Conservation (phyloP, 2,113 vertebrate species). For the Dasyprocta punctata region DNA sequence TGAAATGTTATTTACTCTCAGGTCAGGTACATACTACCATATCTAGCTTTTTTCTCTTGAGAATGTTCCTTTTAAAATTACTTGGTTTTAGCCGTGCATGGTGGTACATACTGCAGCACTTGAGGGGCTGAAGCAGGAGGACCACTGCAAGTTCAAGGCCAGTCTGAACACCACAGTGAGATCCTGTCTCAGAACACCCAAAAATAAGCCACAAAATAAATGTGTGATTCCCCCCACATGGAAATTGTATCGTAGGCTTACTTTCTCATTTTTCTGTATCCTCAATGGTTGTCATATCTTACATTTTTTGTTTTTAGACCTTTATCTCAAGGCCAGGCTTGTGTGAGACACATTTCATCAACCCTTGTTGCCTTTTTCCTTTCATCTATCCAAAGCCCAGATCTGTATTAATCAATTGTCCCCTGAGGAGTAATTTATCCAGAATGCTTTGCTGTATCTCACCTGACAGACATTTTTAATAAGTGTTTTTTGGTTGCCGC, state of each 20-base stretch:
- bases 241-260: constrained; percentile 17
- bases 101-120: neutral
- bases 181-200: neutral
- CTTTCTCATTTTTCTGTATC: neutral
- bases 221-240: neutral
- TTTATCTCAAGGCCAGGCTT: neutral
- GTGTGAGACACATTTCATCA: constrained; percentile 19
- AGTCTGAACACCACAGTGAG: neutral
- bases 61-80: constrained; percentile 45
- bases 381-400: constrained; percentile 13
- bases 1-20: constrained; percentile 38
- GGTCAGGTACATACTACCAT: neutral
- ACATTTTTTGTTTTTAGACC: neutral
- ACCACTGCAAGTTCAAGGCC: neutral
- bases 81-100: neutral
- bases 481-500: neutral
- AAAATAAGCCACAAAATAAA: neutral
- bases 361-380: neutral
- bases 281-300: neutral
- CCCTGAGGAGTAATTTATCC: neutral
- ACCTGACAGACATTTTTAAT: constrained; percentile 1
- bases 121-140: neutral
- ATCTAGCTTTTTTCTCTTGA: constrained; percentile 8
- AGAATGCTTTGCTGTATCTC: constrained; percentile 18
- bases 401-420: neutral